Percentiles rank a stretch among this genome's conserved stretches.
These are phyloP conservation scores for Otolemur crassicaudatus DNA, from an alignment of 2,797 vertebrate species.

Conservation along the genomic window DNA sequence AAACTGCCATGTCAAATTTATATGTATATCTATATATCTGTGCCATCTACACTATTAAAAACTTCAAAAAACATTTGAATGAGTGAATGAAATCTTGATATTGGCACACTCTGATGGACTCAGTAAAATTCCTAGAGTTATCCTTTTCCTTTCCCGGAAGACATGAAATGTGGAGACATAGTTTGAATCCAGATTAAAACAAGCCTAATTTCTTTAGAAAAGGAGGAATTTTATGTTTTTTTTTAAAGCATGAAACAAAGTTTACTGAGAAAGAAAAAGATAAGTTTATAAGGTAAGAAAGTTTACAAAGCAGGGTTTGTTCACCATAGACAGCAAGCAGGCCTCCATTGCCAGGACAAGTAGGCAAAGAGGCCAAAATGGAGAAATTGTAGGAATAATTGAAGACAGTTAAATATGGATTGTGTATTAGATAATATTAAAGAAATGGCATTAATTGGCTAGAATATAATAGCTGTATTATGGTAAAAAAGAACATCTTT, in stretches of 20 bases:
- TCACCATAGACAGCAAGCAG: too few species aligned
- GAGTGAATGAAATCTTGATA: background rate
- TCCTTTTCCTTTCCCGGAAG: background rate
- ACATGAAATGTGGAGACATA: background rate
- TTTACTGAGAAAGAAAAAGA: too few species aligned
- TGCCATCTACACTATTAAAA: background rate
- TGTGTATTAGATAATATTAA: background rate
- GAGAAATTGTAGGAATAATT: background rate
- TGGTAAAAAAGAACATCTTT: background rate
- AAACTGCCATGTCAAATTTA: background rate
- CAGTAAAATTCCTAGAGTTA: background rate
- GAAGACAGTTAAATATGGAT: background rate
- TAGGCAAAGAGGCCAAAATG: background rate
- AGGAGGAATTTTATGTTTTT: background rate
- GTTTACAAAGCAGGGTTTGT: too few species aligned
- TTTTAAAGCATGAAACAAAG: too few species aligned
- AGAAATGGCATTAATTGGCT: background rate
- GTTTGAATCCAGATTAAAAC: slow-evolving; percentile 14
- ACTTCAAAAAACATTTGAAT: background rate
- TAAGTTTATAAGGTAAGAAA: too few species aligned
- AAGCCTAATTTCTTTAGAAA: background rate
- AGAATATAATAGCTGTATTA: background rate
- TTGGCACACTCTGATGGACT: background rate
- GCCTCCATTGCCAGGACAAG: too few species aligned
- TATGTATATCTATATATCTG: background rate